These are phyloP conservation scores for Paelopatides confundens DNA, from an alignment of 53 echinoderm and acorn worm species.

Conservation along the genomic window DNA sequence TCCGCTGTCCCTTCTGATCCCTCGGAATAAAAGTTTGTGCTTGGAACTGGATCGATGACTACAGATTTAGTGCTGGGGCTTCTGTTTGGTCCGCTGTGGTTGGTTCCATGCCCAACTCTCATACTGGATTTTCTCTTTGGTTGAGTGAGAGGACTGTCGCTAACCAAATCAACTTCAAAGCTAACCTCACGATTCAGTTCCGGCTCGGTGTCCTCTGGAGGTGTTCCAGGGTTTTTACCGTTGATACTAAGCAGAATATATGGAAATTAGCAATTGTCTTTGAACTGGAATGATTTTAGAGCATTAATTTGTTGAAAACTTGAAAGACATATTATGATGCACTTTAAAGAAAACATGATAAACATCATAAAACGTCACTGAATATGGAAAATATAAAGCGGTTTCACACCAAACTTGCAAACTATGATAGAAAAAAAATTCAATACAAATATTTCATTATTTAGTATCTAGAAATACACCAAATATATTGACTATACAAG, in stretches of 20 bases:
- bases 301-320: too few species aligned
- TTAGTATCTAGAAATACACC: too few species aligned
- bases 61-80: constrained; percentile 78
- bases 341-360: too few species aligned
- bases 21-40: constrained; percentile 64
- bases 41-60: constrained; percentile 78
- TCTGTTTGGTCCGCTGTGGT: constrained; percentile 49
- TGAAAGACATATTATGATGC: too few species aligned
- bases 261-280: too few species aligned
- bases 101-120: constrained; percentile 60
- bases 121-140: constrained; percentile 65
- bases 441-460: too few species aligned
- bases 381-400: too few species aligned
- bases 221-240: neutral
- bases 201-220: neutral
- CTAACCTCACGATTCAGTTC: constrained; percentile 82
- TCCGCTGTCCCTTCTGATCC: constrained; percentile 30
- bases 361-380: too few species aligned
- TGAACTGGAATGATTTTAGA: too few species aligned
- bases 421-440: too few species aligned
- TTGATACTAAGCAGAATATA: neutral
- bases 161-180: constrained; percentile 80
- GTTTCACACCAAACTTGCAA: too few species aligned
- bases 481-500: too few species aligned
- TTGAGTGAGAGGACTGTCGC: constrained; percentile 1